phyloP scores from a whole-genome alignment of 2,113 vertebrate species.

The Terrapene triunguis region DNA sequence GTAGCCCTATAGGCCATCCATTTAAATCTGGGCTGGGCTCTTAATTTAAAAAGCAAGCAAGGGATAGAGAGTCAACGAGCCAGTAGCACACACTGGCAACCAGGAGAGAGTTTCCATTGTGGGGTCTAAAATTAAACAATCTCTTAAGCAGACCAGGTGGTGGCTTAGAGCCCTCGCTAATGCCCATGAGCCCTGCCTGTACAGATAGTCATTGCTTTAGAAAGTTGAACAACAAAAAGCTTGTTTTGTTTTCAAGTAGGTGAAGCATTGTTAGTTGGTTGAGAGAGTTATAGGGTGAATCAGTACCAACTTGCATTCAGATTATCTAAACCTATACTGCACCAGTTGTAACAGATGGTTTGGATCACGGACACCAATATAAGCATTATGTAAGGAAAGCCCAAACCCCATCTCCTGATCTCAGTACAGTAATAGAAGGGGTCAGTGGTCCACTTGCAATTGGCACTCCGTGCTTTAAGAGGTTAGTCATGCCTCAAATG shows the following conservation, averaged over 20 bases:
- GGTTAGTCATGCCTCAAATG: rapidly evolving
- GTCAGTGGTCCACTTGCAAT: background rate
- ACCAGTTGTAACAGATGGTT: background rate
- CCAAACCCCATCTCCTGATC: background rate
- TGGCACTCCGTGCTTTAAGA: background rate
- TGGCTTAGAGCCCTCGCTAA: background rate
- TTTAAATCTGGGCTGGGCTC: rapidly evolving
- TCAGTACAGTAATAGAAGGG: background rate
- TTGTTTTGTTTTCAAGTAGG: background rate
- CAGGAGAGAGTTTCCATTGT: background rate
- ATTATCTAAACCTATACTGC: background rate
- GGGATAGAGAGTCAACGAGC: background rate
- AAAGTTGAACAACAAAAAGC: background rate
- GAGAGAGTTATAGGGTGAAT: rapidly evolving
- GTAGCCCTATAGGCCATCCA: background rate
- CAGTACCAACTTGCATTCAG: rapidly evolving
- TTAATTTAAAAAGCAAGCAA: background rate
- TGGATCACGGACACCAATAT: background rate
- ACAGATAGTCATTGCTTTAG: background rate
- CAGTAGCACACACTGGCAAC: rapidly evolving
- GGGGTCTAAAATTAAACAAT: background rate
- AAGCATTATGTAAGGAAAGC: background rate
- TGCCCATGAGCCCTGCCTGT: background rate
- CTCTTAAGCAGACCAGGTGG: rapidly evolving
- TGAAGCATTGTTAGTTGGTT: background rate